Base-by-base conservation (phyloP, 2,888 invertebrate genomes). In the Tillus elongatus region DNA sequence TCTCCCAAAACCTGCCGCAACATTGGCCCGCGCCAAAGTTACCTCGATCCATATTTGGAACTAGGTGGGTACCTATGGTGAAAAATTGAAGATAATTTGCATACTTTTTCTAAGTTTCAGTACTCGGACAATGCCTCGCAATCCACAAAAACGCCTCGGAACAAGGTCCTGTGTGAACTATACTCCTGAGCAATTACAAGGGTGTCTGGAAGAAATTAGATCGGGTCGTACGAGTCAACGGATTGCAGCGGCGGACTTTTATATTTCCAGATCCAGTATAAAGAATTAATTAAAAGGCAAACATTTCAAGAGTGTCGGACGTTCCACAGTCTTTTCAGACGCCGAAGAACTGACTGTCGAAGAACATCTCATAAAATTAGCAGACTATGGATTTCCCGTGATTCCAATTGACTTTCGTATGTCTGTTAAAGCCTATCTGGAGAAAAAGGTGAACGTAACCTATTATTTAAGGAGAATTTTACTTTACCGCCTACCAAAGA, bases 331-430 rank as follows among this genome's bases (percentile, higher is more conserved):
- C 27, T 35, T 42, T 13, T 35, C 31, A 12, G 26, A 33, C 10
- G 30, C 15, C 13, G 36, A 39, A 37, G 37, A 39, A 39, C 3
- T 15, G 10, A 28, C 35, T 28, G 15, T 35, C 30, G n/a, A n/a
- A n/a, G n/a, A 29, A 15, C 30, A 36, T 30, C 13, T 36, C 3
- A 16, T 36, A 10, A 30, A 30, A 12, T 36, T 33, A 14, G 30
- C 24, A 9, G 28, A 37, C 6, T 41, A 10, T 15, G 41, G 41
- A 33, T 42, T 42, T 31, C 39, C 42, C 26, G 19, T 42, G 32
- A 14, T 28, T 19, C 12, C 12, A 33, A 26, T 15, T 4, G 42
- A 42, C 13, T 35, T 42, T 30, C 33, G 37, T 4, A 26, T 30
- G 14, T 29, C 27, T 37, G 33, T 31, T 15, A 42, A 42, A 34